Percentiles rank a stretch among this genome's conserved stretches.
Conservation (phyloP, 2,797 vertebrate species). For the Bothrops alternatus region DNA sequence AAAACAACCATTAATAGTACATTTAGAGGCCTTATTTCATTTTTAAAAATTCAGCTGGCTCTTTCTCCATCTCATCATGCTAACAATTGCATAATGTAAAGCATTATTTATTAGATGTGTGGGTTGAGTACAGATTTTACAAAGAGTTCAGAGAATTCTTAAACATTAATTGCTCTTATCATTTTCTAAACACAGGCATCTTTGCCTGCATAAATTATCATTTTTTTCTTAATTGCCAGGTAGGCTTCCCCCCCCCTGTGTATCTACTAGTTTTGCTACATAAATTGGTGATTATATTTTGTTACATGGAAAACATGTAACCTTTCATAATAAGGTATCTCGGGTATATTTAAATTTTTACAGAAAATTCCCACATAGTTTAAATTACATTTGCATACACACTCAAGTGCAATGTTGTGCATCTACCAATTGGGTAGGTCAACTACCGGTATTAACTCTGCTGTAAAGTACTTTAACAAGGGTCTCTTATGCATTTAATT, state of each 20-base stretch:
- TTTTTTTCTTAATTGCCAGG: background rate
- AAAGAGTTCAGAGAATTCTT: constrained; percentile 40
- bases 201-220: constrained; percentile 45
- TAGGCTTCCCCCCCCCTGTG: constrained; percentile 6
- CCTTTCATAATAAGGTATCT: background rate
- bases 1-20: constrained; percentile 20
- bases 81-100: constrained; percentile 18
- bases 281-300: constrained; percentile 29
- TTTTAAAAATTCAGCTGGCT: constrained; percentile 15
- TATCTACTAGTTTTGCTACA: constrained; percentile 45
- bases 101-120: constrained; percentile 35
- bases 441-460: background rate
- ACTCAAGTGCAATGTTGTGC: background rate
- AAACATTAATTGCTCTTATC: constrained; percentile 51
- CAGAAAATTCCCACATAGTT: background rate
- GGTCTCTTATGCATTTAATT: background rate
- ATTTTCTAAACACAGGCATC: constrained; percentile 33
- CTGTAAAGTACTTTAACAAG: background rate
- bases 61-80: constrained; percentile 35
- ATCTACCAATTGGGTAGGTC: background rate
- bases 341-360: background rate
- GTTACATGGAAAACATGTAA: background rate
- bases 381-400: background rate
- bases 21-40: constrained; percentile 27
- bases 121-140: constrained; percentile 26